Evolutionary conservation across 2,113 vertebrate genomes (phyloP).

Genomic region (Tychaedon coryphoeus): DNA sequence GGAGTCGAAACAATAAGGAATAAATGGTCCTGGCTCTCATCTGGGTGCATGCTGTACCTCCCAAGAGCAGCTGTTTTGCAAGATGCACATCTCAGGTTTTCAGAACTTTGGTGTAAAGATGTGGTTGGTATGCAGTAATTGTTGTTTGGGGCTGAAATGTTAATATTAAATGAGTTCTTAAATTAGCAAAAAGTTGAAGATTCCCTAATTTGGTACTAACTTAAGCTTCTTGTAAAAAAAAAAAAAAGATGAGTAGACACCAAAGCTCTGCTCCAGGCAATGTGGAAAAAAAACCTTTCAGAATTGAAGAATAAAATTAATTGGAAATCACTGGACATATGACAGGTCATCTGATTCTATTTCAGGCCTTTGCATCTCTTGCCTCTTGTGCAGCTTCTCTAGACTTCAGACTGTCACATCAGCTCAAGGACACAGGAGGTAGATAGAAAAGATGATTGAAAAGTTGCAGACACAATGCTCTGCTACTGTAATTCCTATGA

Average conservation of each 20-base stretch:
- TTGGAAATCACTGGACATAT: background rate
- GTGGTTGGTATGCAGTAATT: background rate
- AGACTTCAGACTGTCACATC: background rate
- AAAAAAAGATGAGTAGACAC: background rate
- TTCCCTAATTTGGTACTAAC: background rate
- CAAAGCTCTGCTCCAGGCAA: accelerated
- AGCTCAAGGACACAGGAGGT: background rate
- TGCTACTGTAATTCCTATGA: background rate
- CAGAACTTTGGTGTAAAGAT: background rate
- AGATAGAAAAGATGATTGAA: background rate
- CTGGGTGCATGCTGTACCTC: background rate
- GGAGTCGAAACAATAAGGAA: background rate
- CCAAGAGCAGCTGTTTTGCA: background rate
- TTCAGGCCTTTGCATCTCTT: background rate
- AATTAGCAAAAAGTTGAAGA: background rate
- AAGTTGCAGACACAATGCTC: background rate
- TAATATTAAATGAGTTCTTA: background rate
- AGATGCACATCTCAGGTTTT: background rate
- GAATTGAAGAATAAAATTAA: background rate
- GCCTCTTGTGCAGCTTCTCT: background rate
- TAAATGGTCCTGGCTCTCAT: background rate
- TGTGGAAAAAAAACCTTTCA: background rate
- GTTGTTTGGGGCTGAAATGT: background rate
- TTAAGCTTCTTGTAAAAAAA: background rate
- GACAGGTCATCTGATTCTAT: background rate